phyloP scores from a whole-genome alignment of 2,113 vertebrate species.

The Sorex fumeus region DNA sequence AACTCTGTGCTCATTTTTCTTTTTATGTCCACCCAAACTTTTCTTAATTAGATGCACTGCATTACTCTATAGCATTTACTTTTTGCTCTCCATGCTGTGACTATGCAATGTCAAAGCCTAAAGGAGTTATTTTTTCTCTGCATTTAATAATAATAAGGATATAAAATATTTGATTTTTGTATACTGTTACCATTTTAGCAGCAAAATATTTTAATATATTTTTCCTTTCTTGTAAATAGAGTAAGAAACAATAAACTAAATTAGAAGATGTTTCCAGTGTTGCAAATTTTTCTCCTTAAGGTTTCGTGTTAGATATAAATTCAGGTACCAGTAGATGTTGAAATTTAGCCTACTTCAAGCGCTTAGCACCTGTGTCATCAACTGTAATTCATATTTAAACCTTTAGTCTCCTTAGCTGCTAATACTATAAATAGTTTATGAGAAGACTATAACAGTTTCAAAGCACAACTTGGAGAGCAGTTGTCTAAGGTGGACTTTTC shows the following conservation, averaged over 20 bases:
- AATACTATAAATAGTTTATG: not conserved
- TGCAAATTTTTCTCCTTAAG: slow-evolving; percentile 64
- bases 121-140: not conserved
- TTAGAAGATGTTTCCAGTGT: not conserved
- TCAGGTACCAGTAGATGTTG: slow-evolving; percentile 83
- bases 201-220: not conserved
- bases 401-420: slow-evolving; percentile 51
- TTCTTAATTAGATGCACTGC: not conserved
- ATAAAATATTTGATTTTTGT: not conserved
- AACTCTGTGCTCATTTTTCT: too few species aligned
- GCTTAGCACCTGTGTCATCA: slow-evolving; percentile 56
- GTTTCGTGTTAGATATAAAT: slow-evolving; percentile 80
- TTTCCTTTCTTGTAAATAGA: not conserved
- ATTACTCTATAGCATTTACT: not conserved
- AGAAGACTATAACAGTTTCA: slow-evolving; percentile 28
- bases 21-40: not conserved
- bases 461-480: slow-evolving; percentile 53
- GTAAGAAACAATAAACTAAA: not conserved
- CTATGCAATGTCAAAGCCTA: not conserved
- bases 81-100: not conserved
- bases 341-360: slow-evolving; percentile 79
- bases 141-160: slow-evolving; percentile 15
- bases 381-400: slow-evolving; percentile 70
- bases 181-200: not conserved
- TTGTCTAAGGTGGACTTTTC: not conserved